phyloP scores from a whole-genome alignment of 53 echinoderm and acorn worm species.

The Paracentrotus lividus region DNA sequence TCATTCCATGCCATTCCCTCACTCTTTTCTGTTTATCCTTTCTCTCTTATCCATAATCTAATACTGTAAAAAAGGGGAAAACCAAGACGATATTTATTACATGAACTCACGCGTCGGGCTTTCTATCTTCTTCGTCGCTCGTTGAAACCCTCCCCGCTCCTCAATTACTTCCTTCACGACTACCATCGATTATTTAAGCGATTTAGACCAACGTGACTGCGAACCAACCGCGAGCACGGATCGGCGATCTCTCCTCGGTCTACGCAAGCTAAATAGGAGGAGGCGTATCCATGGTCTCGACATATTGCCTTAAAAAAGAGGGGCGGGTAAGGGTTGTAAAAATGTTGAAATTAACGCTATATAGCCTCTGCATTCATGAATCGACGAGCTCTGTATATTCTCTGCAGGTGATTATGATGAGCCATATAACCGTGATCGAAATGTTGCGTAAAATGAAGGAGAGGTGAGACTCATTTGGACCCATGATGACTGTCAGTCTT shows the following conservation, averaged over 20 bases:
- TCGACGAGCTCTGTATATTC: too few species aligned
- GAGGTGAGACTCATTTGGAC: too few species aligned
- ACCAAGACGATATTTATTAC: conserved; percentile 43
- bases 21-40: neutral
- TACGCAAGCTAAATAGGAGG: neutral
- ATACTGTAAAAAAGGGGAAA: conserved; percentile 4
- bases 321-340: too few species aligned
- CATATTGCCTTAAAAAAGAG: too few species aligned
- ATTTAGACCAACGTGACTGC: conserved; percentile 65
- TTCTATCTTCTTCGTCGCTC: neutral
- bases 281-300: neutral
- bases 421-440: too few species aligned
- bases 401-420: too few species aligned
- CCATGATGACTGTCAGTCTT: too few species aligned
- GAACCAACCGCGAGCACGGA: conserved; percentile 25
- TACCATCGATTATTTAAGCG: conserved; percentile 69
- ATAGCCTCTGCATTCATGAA: too few species aligned
- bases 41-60: conserved; percentile 26
- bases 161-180: conserved; percentile 65
- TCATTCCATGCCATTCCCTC: neutral
- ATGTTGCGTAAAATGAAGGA: too few species aligned
- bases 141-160: conserved; percentile 23
- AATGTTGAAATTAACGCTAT: too few species aligned
- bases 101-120: conserved; percentile 35
- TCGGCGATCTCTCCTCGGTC: neutral